Evolutionary conservation across 2,797 vertebrate species (phyloP), one percentile per base, ranked within the genome.

Genomic region (Cottoperca gobio): DNA sequence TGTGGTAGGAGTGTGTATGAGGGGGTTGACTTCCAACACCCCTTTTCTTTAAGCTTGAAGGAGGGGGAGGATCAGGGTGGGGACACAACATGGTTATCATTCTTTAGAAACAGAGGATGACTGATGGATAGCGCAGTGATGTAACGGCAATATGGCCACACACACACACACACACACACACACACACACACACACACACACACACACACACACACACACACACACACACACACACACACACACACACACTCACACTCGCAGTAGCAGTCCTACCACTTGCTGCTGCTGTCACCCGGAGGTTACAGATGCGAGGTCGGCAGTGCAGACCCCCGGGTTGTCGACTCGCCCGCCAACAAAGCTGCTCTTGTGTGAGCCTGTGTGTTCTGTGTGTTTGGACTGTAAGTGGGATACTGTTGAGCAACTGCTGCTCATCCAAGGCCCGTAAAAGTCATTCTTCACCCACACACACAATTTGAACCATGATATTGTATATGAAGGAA

Each of bases 331-430:
- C 12, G 2, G 9, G 65, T 58, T 50, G 66, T 60, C 33, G 35
- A 52, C 73, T 59, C 6, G 5, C 39, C 0, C 2, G 42, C 73
- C 53, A 46, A 87, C 86, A 87, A 86, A 83, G 86, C 76, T 50
- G 72, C 65, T 71, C 64, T 74, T 87, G 75, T 89, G 63, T 14
- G 52, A 70, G 70, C n/a, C n/a, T 7, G 79, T 68, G 87, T 86
- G 82, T 81, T 73, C 31, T 67, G 37, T 80, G 66, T 92, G 88
- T 93, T 91, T 88, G 86, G 80, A 83, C 87, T 92, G 86, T 73
- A 79, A 79, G 82, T 87, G 77, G 28, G 62, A 81, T 52, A 60
- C 76, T 89, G 88, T 72, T 85, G 82, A 93, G 65, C 86, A 89
- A 88, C 89, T 90, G 89, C 86, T 70, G 24, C 80, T 85, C 73